Evolutionary conservation across 1,140 invertebrate genomes (phyloP).

Genomic region (Anoplolepis gracilipes): DNA sequence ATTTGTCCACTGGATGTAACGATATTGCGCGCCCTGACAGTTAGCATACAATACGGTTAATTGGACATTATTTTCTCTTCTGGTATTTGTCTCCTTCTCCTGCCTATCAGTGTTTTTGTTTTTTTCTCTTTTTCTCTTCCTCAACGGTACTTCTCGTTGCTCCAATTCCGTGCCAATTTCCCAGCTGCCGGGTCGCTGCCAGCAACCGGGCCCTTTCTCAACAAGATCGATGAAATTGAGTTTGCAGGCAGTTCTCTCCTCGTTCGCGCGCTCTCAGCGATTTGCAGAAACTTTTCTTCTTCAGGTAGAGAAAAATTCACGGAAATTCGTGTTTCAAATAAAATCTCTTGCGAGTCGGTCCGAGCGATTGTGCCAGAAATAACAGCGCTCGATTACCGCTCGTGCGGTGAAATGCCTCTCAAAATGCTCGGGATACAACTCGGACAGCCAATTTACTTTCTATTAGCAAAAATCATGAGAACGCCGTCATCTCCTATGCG

Average conservation of each 20-base stretch:
- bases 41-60: conserved; percentile 39
- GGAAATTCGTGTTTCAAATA: conserved; percentile 23
- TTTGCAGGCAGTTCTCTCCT: conserved; percentile 34
- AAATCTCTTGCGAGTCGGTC: conserved; percentile 9
- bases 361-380: not conserved
- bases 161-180: conserved; percentile 45
- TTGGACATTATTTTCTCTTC: conserved; percentile 46
- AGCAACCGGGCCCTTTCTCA: conserved; percentile 28
- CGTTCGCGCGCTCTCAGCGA: conserved; percentile 1
- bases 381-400: conserved; percentile 18
- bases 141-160: conserved; percentile 4
- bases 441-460: not conserved
- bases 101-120: not conserved
- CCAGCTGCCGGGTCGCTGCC: not conserved
- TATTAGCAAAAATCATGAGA: not conserved
- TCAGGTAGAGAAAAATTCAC: not conserved
- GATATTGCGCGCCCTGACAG: conserved; percentile 2
- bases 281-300: conserved; percentile 18
- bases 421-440: not conserved
- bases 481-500: not conserved
- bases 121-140: not conserved
- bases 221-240: conserved; percentile 44
- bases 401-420: not conserved
- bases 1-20: conserved; percentile 50
- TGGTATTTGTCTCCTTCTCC: not conserved